Percentiles rank a stretch among this genome's conserved stretches.
Conservation (phyloP, 2,113 vertebrate genomes). For the Pimephales promelas region DNA sequence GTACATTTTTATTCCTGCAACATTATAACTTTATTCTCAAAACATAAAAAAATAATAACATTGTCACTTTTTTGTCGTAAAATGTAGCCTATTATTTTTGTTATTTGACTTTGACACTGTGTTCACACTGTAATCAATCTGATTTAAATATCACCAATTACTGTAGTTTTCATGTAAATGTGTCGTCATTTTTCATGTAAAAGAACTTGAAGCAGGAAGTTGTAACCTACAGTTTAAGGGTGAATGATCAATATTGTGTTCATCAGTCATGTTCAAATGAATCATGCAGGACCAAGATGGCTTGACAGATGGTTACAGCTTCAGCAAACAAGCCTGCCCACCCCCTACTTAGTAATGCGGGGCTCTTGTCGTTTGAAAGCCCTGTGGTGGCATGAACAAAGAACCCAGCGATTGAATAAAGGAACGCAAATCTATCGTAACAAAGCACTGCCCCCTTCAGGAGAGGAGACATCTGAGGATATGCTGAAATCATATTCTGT, state of each 20-base stretch:
- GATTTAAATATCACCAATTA: not conserved
- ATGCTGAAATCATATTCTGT: not conserved
- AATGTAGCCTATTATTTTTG: too few species aligned
- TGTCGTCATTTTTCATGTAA: not conserved
- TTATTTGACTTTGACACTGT: too few species aligned
- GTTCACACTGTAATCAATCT: not conserved
- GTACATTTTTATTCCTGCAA: too few species aligned
- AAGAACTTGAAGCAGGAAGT: not conserved
- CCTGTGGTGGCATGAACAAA: slow-evolving; percentile 17
- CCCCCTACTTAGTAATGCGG: slow-evolving; percentile 15
- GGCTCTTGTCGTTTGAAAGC: not conserved
- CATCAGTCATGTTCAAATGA: slow-evolving; percentile 29
- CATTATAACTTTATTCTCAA: too few species aligned
- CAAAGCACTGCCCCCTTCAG: not conserved
- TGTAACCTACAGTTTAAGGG: slow-evolving; percentile 9
- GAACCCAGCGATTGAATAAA: not conserved
- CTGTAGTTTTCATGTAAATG: not conserved
- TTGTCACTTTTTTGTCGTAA: too few species aligned
- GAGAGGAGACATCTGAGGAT: not conserved
- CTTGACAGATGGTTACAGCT: slow-evolving; percentile 27
- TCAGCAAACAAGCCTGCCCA: slow-evolving; percentile 14
- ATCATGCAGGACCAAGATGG: slow-evolving; percentile 25
- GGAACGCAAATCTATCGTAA: not conserved
- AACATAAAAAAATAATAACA: too few species aligned
- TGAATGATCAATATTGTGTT: slow-evolving; percentile 3